Evolutionary conservation across 1,140 invertebrate species (phyloP), one percentile per base, ranked within the genome.

Genomic region (Anastrepha ludens): DNA sequence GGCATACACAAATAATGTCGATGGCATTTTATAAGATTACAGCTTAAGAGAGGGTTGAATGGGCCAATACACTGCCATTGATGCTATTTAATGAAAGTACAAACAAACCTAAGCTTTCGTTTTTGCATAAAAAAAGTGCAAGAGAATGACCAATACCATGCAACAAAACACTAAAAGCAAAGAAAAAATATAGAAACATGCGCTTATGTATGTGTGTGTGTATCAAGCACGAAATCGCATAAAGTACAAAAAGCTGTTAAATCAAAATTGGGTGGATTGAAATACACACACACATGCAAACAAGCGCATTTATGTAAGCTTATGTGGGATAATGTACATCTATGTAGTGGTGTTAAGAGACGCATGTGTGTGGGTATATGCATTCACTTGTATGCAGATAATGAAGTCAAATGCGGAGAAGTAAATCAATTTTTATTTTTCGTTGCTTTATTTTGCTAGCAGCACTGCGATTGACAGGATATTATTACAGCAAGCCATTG

Each of bases 401-500:
- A 81, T 81, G 47, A 81, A 81, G 47, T 81, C 74, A 58, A 81
- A 81, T 81, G 9, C 7, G 47, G 15, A 81, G 20, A 29, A 55
- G 47, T 81, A 55, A 81, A 55, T 81, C 74, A 81, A 81, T 47
- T 81, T 17, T 81, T 81, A 29, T 44, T 50, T 74, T 81, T 81
- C 47, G 29, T 55, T 13, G 15, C 13, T 70, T 70, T 20, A 74
- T 74, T 74, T 74, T 74, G 39, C 74, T 15, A 44, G 2, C 41
- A 74, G 29, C n/a, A 55, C 74, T 81, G 74, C 74, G 17, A 20
- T 55, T 81, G 74, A 81, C 47, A 81, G 74, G 8, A 81, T 55
- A 81, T 81, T n/a, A 81, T 81, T 50, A 11, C 74, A 58, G 47
- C n/a, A 20, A 7, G 9, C 47, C 47, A n/a, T 29, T 29, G 11